Percentiles rank a stretch among this genome's conserved stretches.
Conservation (phyloP, 2,113 vertebrate genomes). For the Paradoxurus hermaphroditus region DNA sequence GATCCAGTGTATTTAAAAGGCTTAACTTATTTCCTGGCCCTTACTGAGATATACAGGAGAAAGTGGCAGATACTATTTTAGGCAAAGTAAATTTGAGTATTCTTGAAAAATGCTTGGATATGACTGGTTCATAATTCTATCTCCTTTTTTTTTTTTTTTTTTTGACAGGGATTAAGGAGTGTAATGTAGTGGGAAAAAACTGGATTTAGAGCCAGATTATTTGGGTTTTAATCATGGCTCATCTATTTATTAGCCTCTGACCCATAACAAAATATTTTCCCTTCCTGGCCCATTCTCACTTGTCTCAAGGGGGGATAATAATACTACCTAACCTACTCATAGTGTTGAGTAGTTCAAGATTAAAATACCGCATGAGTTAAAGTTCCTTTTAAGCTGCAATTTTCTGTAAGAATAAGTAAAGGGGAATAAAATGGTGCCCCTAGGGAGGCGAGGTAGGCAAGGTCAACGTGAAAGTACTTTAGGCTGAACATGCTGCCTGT, state of each 20-base stretch:
- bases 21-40: background rate
- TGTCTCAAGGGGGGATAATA: background rate
- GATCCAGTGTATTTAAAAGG: background rate
- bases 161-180: background rate
- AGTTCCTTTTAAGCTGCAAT: background rate
- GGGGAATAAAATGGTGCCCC: background rate
- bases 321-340: background rate
- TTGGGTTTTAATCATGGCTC: background rate
- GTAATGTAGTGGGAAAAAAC: background rate
- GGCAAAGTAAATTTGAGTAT: background rate
- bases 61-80: background rate
- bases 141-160: background rate
- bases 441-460: background rate
- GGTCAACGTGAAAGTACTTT: background rate
- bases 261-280: background rate
- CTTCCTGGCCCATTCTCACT: background rate
- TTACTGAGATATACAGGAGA: background rate
- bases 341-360: background rate
- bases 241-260: background rate
- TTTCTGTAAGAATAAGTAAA: background rate
- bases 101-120: constrained; percentile 20
- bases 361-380: background rate
- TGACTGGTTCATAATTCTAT: background rate
- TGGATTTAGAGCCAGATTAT: background rate
- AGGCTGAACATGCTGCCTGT: background rate